Evolutionary conservation across 2,113 vertebrate species (phyloP).

Genomic region (Nannobrachium achirus): DNA sequence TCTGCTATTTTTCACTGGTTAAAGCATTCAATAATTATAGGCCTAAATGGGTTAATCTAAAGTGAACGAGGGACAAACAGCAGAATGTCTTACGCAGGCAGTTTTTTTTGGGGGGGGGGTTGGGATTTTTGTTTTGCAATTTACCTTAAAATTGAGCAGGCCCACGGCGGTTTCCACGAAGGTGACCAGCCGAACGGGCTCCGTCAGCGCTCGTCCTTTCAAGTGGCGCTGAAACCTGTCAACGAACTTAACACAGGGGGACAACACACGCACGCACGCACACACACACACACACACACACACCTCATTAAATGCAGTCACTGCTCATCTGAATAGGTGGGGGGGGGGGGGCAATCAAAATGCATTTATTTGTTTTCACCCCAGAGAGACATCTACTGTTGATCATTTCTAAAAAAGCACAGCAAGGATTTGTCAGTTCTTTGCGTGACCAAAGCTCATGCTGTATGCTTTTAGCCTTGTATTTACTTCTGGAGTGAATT

Average conservation of each 20-base stretch:
- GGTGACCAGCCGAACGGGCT: constrained; percentile 94
- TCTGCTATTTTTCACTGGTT: no score
- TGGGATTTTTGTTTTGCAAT: constrained; percentile 46
- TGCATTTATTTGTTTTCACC: constrained; percentile 38
- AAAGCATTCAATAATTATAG: no score
- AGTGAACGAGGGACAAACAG: constrained; percentile 58
- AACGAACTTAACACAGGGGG: constrained; percentile 89
- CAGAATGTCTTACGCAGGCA: constrained; percentile 60
- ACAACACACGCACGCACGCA: constrained; percentile 24
- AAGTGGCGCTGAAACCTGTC: constrained; percentile 91
- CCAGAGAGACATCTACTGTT: background rate
- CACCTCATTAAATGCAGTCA: constrained; percentile 58
- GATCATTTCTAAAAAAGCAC: background rate
- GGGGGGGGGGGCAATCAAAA: constrained; percentile 15
- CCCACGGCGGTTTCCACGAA: constrained; percentile 98
- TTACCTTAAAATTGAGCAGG: constrained; percentile 99
- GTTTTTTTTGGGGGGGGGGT: constrained; percentile 31
- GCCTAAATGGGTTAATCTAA: constrained; percentile 42
- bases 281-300: constrained; percentile 36
- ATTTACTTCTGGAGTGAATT: no score
- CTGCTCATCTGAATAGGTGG: constrained; percentile 36
- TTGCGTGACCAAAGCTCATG: no score
- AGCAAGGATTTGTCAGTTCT: background rate
- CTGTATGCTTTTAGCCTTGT: no score
- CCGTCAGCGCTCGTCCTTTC: constrained; percentile 88